Conservation (phyloP, 2,797 vertebrate species). For the Lutjanus argentimaculatus region DNA sequence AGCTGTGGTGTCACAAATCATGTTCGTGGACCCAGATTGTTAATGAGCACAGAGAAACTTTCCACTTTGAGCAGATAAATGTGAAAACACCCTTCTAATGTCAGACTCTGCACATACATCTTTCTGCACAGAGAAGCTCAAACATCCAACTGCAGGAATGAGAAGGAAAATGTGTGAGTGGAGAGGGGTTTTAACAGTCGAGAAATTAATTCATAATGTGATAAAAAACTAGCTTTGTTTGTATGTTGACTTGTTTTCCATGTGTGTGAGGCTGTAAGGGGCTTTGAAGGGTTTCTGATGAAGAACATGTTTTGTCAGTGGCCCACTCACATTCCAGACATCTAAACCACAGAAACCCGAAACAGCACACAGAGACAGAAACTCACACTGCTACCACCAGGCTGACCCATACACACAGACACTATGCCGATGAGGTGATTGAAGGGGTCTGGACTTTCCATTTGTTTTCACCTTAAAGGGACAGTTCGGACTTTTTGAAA, state of each 20-base stretch:
- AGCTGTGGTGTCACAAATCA: too few relatives aligned
- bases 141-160: too few relatives aligned
- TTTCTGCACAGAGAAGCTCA: too few relatives aligned
- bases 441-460: constrained; percentile 26
- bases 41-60: too few relatives aligned
- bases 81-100: too few relatives aligned
- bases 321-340: constrained; percentile 75
- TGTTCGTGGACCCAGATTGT: too few relatives aligned
- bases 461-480: background rate
- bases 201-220: background rate
- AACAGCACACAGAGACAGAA: constrained; percentile 12
- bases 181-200: background rate
- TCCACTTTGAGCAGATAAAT: too few relatives aligned
- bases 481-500: too few relatives aligned
- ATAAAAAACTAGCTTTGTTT: background rate
- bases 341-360: constrained; percentile 41
- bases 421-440: background rate
- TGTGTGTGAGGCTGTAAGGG: constrained; percentile 4
- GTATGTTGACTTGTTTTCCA: background rate
- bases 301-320: constrained; percentile 47
- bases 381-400: background rate
- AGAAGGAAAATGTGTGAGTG: too few relatives aligned
- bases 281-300: constrained; percentile 19
- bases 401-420: background rate
- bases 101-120: too few relatives aligned